Conservation (phyloP, 2,113 vertebrate genomes). For the Psammodynastes pulverulentus region DNA sequence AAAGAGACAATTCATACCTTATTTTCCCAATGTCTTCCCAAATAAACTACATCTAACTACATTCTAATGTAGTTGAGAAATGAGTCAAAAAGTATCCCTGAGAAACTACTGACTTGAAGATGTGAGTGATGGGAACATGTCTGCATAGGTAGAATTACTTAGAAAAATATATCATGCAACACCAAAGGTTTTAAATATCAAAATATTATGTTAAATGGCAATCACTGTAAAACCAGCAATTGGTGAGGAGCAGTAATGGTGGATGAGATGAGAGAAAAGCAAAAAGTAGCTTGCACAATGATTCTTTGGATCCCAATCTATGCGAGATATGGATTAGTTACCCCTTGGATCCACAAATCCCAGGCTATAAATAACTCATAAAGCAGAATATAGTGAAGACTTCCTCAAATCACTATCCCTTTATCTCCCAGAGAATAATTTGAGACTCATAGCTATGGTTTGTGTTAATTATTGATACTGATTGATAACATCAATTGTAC, state of each 20-base stretch:
- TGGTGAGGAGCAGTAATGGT: neutral
- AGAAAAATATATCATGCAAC: constrained; percentile 13
- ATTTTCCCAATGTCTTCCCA: neutral
- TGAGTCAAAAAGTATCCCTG: neutral
- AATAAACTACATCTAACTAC: neutral
- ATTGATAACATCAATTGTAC: constrained; percentile 3
- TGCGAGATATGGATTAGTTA: neutral
- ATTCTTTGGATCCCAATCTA: constrained; percentile 8
- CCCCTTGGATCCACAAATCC: constrained; percentile 27
- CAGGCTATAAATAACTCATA: constrained; percentile 25
- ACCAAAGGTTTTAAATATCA: neutral
- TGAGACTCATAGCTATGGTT: neutral
- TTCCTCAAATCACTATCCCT: neutral
- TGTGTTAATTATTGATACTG: neutral
- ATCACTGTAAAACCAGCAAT: neutral
- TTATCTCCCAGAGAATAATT: neutral
- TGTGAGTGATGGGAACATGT: neutral
- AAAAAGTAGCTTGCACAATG: neutral
- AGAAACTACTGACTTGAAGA: neutral
- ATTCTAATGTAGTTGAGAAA: neutral
- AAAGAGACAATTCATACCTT: neutral
- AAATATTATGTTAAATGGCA: neutral
- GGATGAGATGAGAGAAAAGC: constrained; percentile 17
- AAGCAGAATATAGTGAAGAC: neutral
- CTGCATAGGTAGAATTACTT: neutral